phyloP scores from a whole-genome alignment of 2,888 invertebrate species.

The Mythimna albipuncta region DNA sequence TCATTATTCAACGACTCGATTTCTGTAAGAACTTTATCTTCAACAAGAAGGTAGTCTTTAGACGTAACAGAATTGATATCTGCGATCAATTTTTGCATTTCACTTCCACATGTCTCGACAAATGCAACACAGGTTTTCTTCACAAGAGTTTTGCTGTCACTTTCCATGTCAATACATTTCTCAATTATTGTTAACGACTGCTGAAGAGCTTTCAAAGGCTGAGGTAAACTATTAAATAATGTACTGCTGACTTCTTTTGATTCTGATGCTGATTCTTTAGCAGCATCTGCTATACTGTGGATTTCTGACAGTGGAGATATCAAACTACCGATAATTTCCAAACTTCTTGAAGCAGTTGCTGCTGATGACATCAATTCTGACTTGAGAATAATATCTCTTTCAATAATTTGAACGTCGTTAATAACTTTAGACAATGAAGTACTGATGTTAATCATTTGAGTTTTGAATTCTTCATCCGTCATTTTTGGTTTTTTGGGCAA shows the following conservation, averaged over 20 bases:
- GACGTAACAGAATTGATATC: conserved; percentile 85
- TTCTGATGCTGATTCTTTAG: conserved; percentile 84
- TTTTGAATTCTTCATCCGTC: conserved; percentile 74
- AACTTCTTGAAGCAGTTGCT: conserved; percentile 92
- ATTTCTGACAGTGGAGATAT: conserved; percentile 92
- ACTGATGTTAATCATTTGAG: conserved; percentile 72
- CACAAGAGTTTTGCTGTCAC: conserved; percentile 92
- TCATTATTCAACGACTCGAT: conserved; percentile 86
- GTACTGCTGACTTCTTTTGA: conserved; percentile 84
- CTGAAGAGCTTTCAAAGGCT: conserved; percentile 92
- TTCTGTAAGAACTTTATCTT: conserved; percentile 81
- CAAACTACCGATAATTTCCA: conserved; percentile 92
- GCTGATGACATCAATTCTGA: conserved; percentile 92
- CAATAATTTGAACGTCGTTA: conserved; percentile 91
- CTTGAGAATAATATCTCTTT: conserved; percentile 92
- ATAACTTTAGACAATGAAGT: conserved; percentile 84
- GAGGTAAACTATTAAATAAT: conserved; percentile 90
- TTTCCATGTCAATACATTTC: conserved; percentile 93
- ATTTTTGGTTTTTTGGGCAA: conserved; percentile 60
- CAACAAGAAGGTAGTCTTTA: conserved; percentile 82
- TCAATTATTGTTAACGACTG: conserved; percentile 92
- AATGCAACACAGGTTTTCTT: conserved; percentile 93
- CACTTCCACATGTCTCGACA: conserved; percentile 90
- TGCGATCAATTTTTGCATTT: conserved; percentile 89
- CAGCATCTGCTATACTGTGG: conserved; percentile 90